Conservation (phyloP, 2,113 vertebrate species). For the Cyrtonyx montezumae region DNA sequence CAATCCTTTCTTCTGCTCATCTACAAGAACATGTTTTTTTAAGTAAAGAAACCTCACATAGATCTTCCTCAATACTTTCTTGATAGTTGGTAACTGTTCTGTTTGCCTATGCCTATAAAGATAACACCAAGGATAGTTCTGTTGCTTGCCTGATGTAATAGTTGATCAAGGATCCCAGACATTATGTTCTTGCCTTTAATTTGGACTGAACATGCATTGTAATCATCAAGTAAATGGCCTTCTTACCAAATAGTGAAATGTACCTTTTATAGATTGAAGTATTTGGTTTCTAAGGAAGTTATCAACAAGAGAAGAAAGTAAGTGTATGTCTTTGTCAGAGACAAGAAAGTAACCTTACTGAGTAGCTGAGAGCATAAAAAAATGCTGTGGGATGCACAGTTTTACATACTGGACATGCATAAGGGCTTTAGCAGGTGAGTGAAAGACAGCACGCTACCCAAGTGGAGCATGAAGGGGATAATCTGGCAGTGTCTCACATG, state of each 20-base stretch:
- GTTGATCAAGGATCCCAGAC: neutral
- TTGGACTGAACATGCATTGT: neutral
- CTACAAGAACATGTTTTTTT: neutral
- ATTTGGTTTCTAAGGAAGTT: no score
- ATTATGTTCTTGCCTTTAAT: neutral
- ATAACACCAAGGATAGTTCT: neutral
- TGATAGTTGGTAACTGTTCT: neutral
- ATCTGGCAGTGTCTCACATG: neutral
- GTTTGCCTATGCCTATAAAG: neutral
- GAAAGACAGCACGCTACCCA: neutral
- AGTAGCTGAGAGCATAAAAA: neutral
- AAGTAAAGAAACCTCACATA: neutral
- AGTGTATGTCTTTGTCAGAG: neutral
- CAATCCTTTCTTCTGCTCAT: neutral
- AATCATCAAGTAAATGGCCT: neutral
- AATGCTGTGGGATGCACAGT: neutral
- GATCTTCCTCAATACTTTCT: neutral
- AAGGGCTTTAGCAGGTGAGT: neutral
- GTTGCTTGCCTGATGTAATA: neutral
- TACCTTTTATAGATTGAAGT: no score
- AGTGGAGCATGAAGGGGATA: neutral
- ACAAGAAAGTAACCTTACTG: neutral
- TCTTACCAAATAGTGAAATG: neutral
- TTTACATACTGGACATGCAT: neutral
- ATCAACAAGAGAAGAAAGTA: neutral